Evolutionary conservation across 2,113 vertebrate species (phyloP), one percentile per base, ranked within the genome.

Genomic region (Tychaedon coryphoeus): DNA sequence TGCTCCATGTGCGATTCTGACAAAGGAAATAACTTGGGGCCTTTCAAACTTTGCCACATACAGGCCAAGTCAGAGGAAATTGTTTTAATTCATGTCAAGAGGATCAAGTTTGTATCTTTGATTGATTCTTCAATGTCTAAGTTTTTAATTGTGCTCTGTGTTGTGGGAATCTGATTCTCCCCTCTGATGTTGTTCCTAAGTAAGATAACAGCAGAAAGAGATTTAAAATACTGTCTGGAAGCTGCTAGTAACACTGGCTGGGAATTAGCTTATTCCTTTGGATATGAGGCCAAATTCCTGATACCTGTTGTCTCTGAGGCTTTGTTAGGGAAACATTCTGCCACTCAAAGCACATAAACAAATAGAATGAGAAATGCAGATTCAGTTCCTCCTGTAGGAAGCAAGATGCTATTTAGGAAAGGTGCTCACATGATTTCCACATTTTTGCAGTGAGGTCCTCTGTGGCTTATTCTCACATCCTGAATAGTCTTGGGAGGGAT

Each of bases 401-500:
- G 47, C 61, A 75, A 67, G 43, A 61, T 42, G 19, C 7, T 26
- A 1, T 62, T 74, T 72, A 75, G 83, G 20, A 26, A 25, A 94
- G 94, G 61, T 24, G 92, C 98, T 98, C 92, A 99, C 98, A 98
- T 98, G 97, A 99, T 98, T 97, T 99, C 99, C 15, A 97, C 92
- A 3, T 97, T 94, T 34, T 96, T 88, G 38, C 99, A 99, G 81
- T 98, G 98, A 38, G 98, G 97, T 72, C 97, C 98, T 43, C 97
- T 96, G 28, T 96, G 95, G 57, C 98, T 98, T n/a, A 99, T 60
- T 72, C 97, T 98, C 84, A 99, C 56, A 12, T 97, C 98, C 65
- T 89, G 67, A 11, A 99, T 98, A 61, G 66, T 60, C 83, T 93
- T 98, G 61, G 90, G 94, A 25, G 95, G 93, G 75, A 98, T 98